Base-by-base conservation (phyloP, 2,888 invertebrate species). In the Cynaeus angustus region DNA sequence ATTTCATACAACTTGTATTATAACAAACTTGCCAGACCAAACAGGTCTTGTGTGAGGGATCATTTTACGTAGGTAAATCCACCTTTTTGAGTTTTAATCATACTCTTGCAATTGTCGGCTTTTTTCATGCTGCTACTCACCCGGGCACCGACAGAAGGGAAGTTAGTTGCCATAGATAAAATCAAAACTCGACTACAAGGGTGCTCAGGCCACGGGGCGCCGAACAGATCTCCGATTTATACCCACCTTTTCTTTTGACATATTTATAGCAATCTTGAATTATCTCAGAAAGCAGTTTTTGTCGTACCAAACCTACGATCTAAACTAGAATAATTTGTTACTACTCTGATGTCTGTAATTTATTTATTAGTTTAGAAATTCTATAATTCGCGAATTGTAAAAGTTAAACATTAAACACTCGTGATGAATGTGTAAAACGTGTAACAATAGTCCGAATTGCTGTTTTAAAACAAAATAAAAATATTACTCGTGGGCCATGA, bases 161-260 rank as follows among this genome's bases (percentile, higher is more conserved):
- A 62, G 50, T 62, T 62, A 61, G 62, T 62, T 62, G 62, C 38
- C 48, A 37, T 16, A 48, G 62, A 62, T 62, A 62, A 62, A 62
- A 62, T 62, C 62, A 50, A 12, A 48, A 46, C 48, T 38, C 38
- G 33, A 43, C 46, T 59, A 59, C 46, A 37, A 59, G 59, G 56
- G 56, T 56, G 56, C 41, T 41, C 41, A 13, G 43, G 41, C 56
- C 56, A 43, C 43, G 13, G 56, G 59, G 59, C 45, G 48, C 59
- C 46, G 62, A 37, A 56, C 56, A 12, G 56, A 56, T 56, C 56
- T 43, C 41, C 56, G 62, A 62, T 62, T 62, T 62, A 62, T 62
- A 37, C 62, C 38, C 30, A 62, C 38, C 48, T 62, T 38, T 30
- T 61, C 37, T 61, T 33, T 21, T 62, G 62, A 62, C 62, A 62